phyloP scores from a whole-genome alignment of 2,888 invertebrate species.

The Apodemia duryi region DNA sequence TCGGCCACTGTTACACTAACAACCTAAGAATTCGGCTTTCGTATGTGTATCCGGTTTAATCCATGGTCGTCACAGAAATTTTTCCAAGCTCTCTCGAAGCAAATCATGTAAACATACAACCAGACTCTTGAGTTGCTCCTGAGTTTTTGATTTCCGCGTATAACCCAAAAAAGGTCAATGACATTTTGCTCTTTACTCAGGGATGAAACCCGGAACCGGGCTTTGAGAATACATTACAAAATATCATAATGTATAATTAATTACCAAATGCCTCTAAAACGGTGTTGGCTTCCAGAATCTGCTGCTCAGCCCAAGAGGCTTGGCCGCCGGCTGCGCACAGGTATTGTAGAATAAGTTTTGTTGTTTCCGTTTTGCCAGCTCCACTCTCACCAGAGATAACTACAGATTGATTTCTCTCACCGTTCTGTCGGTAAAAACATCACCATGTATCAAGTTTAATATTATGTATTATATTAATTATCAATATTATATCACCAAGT shows the following conservation, averaged over 20 bases:
- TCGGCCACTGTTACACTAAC: no score
- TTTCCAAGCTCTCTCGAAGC: no score
- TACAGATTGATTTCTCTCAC: conserved; percentile 85
- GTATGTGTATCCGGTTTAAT: no score
- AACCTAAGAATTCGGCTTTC: no score
- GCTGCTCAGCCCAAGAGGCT: conserved; percentile 95
- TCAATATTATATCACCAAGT: no score
- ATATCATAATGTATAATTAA: conserved; percentile 29
- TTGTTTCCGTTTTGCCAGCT: conserved; percentile 96
- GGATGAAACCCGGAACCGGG: not conserved
- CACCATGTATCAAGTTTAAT: not conserved
- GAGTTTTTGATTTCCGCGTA: no score
- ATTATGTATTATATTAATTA: no score
- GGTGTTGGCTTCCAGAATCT: conserved; percentile 95
- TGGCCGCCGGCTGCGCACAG: conserved; percentile 89
- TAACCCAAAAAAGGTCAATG: no score
- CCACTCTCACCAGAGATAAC: conserved; percentile 96
- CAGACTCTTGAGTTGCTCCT: no score
- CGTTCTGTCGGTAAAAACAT: conserved; percentile 46
- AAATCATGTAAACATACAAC: no score
- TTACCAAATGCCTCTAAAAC: conserved; percentile 95
- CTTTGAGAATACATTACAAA: not conserved
- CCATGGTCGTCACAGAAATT: no score
- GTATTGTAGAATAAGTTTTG: conserved; percentile 94
- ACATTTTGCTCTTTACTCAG: no score